Evolutionary conservation across 2,113 vertebrate species (phyloP), one percentile per base, ranked within the genome.

Genomic region (Scomber colias): DNA sequence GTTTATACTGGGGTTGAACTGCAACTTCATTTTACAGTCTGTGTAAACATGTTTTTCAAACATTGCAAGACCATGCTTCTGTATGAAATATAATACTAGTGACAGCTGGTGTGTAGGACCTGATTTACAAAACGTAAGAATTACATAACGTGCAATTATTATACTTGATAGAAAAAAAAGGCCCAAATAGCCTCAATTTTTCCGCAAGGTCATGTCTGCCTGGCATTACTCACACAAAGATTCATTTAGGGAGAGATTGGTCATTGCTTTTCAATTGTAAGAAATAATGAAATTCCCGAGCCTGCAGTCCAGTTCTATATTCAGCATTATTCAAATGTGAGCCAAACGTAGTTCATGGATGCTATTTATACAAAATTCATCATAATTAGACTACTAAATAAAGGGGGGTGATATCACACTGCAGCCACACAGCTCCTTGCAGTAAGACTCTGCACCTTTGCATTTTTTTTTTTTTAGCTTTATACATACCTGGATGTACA

Each of bases 311-410:
- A 27, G 24, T 27, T 27, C 53, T 66, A 49, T 68, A 48, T 62
- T 63, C 50, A 55, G 66, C 35, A 63, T 68, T 69, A 75, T 70
- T 81, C 30, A 70, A 70, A 67, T 68, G 24, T 49, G 19, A 35
- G 49, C 13, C 3, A 9, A 61, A 6, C 27, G 24, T 50, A 31
- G 16, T 13, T 24, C 30, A 45, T 59, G 46, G 13, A 79, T 14
- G n/a, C 13, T 35, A 46, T 50, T 49, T 61, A 50, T 15, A 65
- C 15, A n/a, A 57, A 63, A 17, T 71, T 50, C 27, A 71, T 48
- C 50, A 71, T 64, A 79, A 69, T 62, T 69, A 77, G 19, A 30
- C 56, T 35, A 53, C 46, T 12, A 70, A 46, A 70, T 56, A 46
- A 24, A 69, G 46, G 12, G 51, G 49, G 17, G 27, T 17, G 19